Evolutionary conservation across 2,888 invertebrate species (phyloP), one percentile per base, ranked within the genome.

Genomic region (Heliconius ismenius): DNA sequence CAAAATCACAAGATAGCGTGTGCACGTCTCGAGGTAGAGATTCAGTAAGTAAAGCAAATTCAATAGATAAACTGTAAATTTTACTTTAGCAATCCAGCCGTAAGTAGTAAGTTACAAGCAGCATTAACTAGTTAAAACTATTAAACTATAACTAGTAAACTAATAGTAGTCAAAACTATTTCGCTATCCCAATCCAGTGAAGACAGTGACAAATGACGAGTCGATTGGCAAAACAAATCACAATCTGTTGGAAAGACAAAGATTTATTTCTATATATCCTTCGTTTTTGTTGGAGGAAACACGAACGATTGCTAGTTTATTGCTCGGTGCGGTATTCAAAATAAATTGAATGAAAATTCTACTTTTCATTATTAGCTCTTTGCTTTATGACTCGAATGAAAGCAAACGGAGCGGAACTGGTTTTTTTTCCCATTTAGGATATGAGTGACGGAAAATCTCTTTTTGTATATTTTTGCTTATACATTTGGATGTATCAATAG

Each of bases 161-260:
- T 49, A 18, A 18, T 18, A 49, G 28, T 72, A 60, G 54, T 54
- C 24, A 49, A 73, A 64, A 63, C 64, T 39, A 77, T 74, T 65
- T 72, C 28, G 60, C 36, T 32, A 28, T 58, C 65, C 49, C n/a
- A 58, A 36, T 72, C 58, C 60, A 32, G 62, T 60, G 80, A 77
- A 82, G 82, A 82, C 83, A 83, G 79, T 81, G 81, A 86, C 81
- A 83, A 84, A 86, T 79, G 79, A 81, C 79, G 81, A 74, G 79
- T 79, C 82, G 83, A 84, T 83, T 78, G 82, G 80, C 75, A 72
- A 79, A 83, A 83, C 83, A 83, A 85, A 86, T 72, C 72, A 60
- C 60, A 73, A 73, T 85, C 82, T 79, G 82, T 82, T 81, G 82
- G 79, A 78, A 79, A 82, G 82, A 83, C 81, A 81, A 79, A 81